Percentiles rank a stretch among this genome's conserved stretches.
These are phyloP conservation scores for Imbricaverruca yamaguchii DNA, from an alignment of 2,888 invertebrate genomes.

Conservation along the genomic window DNA sequence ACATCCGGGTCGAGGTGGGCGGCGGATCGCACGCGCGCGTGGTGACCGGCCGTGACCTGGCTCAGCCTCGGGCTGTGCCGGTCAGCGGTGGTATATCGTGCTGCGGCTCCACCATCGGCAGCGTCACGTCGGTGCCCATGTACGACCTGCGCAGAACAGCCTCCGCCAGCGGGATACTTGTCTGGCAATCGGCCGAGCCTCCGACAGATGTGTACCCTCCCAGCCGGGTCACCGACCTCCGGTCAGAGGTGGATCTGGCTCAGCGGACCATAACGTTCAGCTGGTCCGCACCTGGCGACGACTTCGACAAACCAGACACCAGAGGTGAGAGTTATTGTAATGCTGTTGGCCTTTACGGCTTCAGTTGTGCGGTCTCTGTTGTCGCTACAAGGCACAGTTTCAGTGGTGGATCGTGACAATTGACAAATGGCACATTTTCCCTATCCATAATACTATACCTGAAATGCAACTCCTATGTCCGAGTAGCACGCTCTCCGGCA, in stretches of 20 bases:
- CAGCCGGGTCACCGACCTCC: slow-evolving; percentile 51
- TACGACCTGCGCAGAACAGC: background rate
- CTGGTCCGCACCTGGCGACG: slow-evolving; percentile 53
- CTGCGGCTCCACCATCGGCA: slow-evolving; percentile 25
- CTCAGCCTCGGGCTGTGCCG: background rate
- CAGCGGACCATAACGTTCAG: slow-evolving; percentile 48
- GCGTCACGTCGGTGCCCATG: slow-evolving; percentile 21
- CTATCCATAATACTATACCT: too few relatives aligned
- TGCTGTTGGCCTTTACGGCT: too few relatives aligned
- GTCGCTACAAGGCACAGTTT: too few relatives aligned
- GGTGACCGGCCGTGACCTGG: background rate
- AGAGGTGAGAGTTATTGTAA: slow-evolving; percentile 14
- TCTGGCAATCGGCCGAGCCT: slow-evolving; percentile 34
- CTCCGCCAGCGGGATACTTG: slow-evolving; percentile 20
- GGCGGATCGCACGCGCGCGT: slow-evolving; percentile 32
- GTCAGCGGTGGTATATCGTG: slow-evolving; percentile 36
- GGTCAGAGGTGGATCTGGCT: slow-evolving; percentile 44
- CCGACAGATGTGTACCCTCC: slow-evolving; percentile 42
- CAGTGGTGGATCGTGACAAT: too few relatives aligned
- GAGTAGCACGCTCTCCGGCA: too few relatives aligned
- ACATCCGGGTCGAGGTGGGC: slow-evolving; percentile 34
- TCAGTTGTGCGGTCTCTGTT: too few relatives aligned
- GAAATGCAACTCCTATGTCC: too few relatives aligned
- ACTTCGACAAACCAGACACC: slow-evolving; percentile 36
- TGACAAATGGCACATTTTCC: too few relatives aligned